Conservation (phyloP, 2,888 invertebrate species). For the Lymantria monacha region DNA sequence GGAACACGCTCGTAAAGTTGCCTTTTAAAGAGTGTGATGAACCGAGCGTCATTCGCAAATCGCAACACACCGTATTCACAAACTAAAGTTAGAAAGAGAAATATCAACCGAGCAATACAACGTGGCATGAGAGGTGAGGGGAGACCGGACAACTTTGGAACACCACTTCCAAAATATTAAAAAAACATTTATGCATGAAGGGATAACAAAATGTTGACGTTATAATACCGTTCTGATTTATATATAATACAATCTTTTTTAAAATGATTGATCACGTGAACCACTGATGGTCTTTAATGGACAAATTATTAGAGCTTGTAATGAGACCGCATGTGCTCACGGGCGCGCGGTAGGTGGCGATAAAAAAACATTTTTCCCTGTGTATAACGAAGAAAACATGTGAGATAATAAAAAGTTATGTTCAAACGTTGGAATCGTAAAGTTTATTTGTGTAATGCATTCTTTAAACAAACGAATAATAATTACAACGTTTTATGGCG, state of each 20-base stretch:
- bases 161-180: slow-evolving; percentile 70
- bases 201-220: slow-evolving; percentile 70
- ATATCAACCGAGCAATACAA: slow-evolving; percentile 46
- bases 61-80: slow-evolving; percentile 35
- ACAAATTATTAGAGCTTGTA: slow-evolving; percentile 57
- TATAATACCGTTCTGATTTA: slow-evolving; percentile 61
- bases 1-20: slow-evolving; percentile 33
- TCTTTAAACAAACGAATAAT: slow-evolving; percentile 77
- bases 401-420: slow-evolving; percentile 77
- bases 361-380: slow-evolving; percentile 50
- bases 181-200: slow-evolving; percentile 78
- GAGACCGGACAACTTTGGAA: slow-evolving; percentile 47
- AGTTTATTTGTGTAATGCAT: slow-evolving; percentile 77
- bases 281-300: slow-evolving; percentile 48
- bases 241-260: slow-evolving; percentile 44
- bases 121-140: slow-evolving; percentile 46
- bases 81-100: slow-evolving; percentile 60
- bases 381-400: slow-evolving; percentile 65
- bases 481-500: slow-evolving; percentile 65
- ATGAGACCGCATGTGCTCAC: slow-evolving; percentile 43
- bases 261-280: slow-evolving; percentile 48
- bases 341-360: slow-evolving; percentile 49
- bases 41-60: slow-evolving; percentile 34
- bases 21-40: slow-evolving; percentile 35
- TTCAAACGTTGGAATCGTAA: slow-evolving; percentile 72